Base-by-base conservation (phyloP, 2,888 invertebrate genomes). In the Fabriciana adippe region DNA sequence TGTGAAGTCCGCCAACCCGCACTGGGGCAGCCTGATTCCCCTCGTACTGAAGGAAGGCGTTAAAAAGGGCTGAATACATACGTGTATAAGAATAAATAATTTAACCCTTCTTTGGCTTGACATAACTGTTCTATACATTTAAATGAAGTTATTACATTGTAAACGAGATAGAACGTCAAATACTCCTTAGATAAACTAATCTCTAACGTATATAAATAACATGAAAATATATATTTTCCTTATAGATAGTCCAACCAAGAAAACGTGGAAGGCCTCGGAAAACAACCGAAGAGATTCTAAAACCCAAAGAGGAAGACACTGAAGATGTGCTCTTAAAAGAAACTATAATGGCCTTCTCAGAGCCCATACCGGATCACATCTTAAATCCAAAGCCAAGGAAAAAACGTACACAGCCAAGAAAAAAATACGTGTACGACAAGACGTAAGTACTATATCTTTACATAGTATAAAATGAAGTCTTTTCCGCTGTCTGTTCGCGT, bases 251-350 rank as follows among this genome's bases (percentile, higher is more conserved):
- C 4, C 50, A 55, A 1, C 79, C 80, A 0, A 84, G 80, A 16
- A 90, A 89, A 68, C 88, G 92, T 6, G 92, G 92, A 1, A 81
- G 92, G 0, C 92, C 92, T 0, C 86, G 90, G 41, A 92, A 92
- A 72, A 16, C 56, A 0, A 66, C 64, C 0, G 64, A 45, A 15
- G 68, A 64, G 70, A 75, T 78, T 31, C 73, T 73, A 6, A 76
- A 77, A 21, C 61, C 75, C 0, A 83, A 84, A 50, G 68, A 72
- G 0, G 78, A 81, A 0, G 87, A 86, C 0, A 82, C 81, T 0
- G 92, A 92, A 63, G 93, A 93, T 62, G 84, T 93, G 51, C 81
- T 93, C 1, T 81, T 92, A 0, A 90, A 92, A 73, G 93, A 93
- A 73, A 93, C 93, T 0, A 92, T 93, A 64, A 75, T 93, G 82